phyloP scores from a whole-genome alignment of 2,797 vertebrate genomes.

The Helicolenus hilgendorfi region DNA sequence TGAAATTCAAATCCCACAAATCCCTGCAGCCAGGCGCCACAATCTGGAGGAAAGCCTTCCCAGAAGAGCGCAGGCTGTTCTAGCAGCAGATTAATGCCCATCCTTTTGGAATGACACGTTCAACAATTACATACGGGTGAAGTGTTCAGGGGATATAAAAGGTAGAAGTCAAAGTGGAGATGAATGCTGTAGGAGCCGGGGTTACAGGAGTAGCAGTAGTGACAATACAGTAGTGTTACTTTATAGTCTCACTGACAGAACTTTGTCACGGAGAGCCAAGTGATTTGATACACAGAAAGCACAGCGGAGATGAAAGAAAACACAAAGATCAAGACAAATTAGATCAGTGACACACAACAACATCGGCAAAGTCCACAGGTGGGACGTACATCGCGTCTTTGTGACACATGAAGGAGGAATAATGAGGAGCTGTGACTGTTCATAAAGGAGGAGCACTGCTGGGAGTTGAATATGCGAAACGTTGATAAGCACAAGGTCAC shows the following conservation, averaged over 20 bases:
- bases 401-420: slow-evolving; percentile 16
- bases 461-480: slow-evolving; percentile 40
- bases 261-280: slow-evolving; percentile 6
- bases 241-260: neutral
- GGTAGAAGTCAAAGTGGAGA: neutral
- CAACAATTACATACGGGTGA: neutral
- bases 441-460: neutral
- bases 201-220: neutral
- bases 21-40: neutral
- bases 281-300: neutral
- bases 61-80: neutral
- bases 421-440: slow-evolving; percentile 36
- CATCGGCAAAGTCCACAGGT: slow-evolving; percentile 14
- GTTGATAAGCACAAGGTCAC: slow-evolving; percentile 58
- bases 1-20: slow-evolving; percentile 4
- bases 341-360: neutral
- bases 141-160: neutral
- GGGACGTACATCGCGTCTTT: neutral
- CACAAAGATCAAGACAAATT: slow-evolving; percentile 31
- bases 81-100: neutral
- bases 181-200: neutral
- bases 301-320: slow-evolving; percentile 25
- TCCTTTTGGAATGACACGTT: neutral
- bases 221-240: neutral
- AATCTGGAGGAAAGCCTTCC: neutral